Percentiles rank a stretch among this genome's conserved stretches.
Conservation (phyloP, 2,888 invertebrate species). For the Diloba caeruleocephala region DNA sequence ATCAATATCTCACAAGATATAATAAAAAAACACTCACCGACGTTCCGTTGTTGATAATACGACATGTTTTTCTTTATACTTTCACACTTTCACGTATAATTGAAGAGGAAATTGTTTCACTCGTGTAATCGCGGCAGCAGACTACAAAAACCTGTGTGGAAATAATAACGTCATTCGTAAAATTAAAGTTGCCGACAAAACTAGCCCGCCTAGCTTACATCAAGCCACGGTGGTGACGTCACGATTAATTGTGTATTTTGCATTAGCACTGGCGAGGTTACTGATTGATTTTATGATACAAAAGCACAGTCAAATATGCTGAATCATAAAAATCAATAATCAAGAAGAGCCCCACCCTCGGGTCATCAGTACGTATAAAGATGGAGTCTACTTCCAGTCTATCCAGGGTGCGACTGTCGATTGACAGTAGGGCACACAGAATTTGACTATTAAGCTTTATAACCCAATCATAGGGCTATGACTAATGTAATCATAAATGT, state of each 20-base stretch:
- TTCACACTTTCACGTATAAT: conserved; percentile 24
- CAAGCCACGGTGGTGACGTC: conserved; percentile 29
- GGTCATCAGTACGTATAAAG: no score
- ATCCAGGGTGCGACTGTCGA: no score
- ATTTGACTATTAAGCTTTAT: no score
- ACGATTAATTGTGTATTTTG: conserved; percentile 17
- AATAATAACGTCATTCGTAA: conserved; percentile 83
- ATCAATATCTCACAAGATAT: conserved; percentile 7
- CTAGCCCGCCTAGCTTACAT: conserved; percentile 34
- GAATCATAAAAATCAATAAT: no score
- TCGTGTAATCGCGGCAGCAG: conserved; percentile 54
- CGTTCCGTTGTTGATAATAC: conserved; percentile 69
- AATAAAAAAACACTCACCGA: conserved; percentile 67
- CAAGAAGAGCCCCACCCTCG: no score
- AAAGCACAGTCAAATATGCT: no score
- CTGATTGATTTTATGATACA: no score
- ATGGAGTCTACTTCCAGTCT: no score
- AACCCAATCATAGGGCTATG: no score
- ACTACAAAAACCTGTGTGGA: conserved; percentile 70
- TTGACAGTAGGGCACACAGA: no score
- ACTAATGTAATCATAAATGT: no score
- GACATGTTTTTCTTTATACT: conserved; percentile 74
- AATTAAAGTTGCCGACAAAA: conserved; percentile 71
- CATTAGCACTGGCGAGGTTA: no score
- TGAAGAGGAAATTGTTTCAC: conserved; percentile 33